Evolutionary conservation across 2,797 vertebrate genomes (phyloP), one percentile per base, ranked within the genome.

Genomic region (Phataginus tricuspis): DNA sequence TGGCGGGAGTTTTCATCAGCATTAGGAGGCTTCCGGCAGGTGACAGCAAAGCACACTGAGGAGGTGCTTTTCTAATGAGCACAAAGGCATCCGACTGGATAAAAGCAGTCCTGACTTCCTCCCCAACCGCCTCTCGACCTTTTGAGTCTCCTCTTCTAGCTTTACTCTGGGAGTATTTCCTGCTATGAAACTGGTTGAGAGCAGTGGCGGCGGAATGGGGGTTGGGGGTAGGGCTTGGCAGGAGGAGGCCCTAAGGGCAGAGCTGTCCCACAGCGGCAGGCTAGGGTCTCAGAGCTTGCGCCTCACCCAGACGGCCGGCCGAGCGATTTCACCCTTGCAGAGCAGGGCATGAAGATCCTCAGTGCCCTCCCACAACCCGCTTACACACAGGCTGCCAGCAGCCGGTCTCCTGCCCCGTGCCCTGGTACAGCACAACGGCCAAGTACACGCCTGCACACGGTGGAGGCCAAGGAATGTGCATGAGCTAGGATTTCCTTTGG

Each of bases 381-480:
- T 87, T 63, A 84, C 27, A 61, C n/a, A 53, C 16, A 31, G 55
- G 9, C 72, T 69, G 89, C 93, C 91, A 96, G 51, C 39, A 61
- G 91, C 53, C 79, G 77, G 37, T 69, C 55, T 91, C 51, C 15
- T 25, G 68, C 42, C 86, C n/a, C 29, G 25, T 0, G 9, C 69
- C 77, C 78, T 23, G 29, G 74, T 25, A 39, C 4, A 21, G 39
- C 57, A 34, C 59, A 53, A 59, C 31, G 69, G 66, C 59, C 88
- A 80, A 6, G 31, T 55, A 66, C 53, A 75, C 31, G 34, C 75
- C 88, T 21, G 82, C 49, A 80, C 84, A 14, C 74, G 34, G 78
- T 91, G 45, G 37, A 72, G 72, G 77, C 83, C 90, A 91, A 83
- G 83, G 84, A 82, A 94, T 80, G 82, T 94, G 92, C 80, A 79